Evolutionary conservation across 2,113 vertebrate species (phyloP).

Genomic region (Caretta caretta): DNA sequence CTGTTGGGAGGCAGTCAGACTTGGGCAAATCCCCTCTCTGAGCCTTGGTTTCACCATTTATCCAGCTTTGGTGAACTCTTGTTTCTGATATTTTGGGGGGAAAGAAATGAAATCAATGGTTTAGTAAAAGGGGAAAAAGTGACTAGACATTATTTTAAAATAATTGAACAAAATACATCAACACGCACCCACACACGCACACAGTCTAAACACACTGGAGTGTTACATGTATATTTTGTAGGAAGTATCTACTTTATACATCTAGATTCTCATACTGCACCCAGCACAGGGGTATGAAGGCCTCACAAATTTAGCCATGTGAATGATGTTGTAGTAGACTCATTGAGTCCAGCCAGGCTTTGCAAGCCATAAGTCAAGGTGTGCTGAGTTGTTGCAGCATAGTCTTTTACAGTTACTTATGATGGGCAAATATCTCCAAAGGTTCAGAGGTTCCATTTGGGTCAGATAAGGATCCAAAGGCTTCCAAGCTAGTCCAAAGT

Average conservation of each 20-base stretch:
- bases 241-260: background rate
- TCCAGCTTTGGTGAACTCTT: background rate
- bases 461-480: background rate
- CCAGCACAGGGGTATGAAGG: background rate
- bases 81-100: background rate
- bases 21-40: background rate
- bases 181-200: background rate
- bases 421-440: background rate
- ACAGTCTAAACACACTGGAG: background rate
- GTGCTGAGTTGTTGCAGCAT: background rate
- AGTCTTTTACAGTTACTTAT: background rate
- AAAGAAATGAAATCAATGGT: background rate
- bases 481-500: background rate
- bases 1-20: background rate
- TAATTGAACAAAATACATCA: background rate
- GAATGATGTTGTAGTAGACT: background rate
- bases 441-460: background rate
- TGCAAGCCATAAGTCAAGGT: background rate
- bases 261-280: background rate
- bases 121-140: background rate
- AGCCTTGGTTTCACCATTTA: background rate
- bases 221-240: background rate
- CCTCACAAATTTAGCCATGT: accelerated
- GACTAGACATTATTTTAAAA: background rate
- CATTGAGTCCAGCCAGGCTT: background rate